These are phyloP conservation scores for Callospermophilus lateralis DNA, from an alignment of 2,113 vertebrate genomes.

Conservation along the genomic window DNA sequence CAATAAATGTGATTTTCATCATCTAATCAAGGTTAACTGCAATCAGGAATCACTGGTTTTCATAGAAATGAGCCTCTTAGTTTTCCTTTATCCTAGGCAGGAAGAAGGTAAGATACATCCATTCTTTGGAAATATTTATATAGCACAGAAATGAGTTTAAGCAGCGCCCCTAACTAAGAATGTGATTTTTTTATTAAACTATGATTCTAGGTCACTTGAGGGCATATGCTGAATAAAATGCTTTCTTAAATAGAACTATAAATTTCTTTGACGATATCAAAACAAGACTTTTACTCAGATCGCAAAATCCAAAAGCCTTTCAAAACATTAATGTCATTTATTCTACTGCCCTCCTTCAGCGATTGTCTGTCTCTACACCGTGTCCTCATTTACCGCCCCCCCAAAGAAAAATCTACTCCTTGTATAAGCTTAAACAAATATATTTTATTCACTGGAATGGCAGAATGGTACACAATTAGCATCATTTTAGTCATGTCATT, in stretches of 20 bases:
- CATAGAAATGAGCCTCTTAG: conserved; percentile 34
- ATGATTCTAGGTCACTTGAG: conserved; percentile 44
- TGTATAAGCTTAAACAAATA: conserved; percentile 74
- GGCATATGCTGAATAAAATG: not conserved
- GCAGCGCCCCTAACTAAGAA: not conserved
- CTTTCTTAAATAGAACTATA: conserved; percentile 52
- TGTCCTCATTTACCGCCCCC: conserved; percentile 45
- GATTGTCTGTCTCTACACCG: not conserved
- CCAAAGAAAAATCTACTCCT: conserved; percentile 66
- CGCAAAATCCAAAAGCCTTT: conserved; percentile 64
- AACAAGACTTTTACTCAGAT: conserved; percentile 44
- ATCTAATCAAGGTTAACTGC: conserved; percentile 11
- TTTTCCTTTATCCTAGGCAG: conserved; percentile 28
- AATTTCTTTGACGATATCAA: conserved; percentile 63
- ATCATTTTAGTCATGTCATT: conserved; percentile 73
- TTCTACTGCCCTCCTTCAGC: conserved; percentile 10
- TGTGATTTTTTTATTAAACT: conserved; percentile 14
- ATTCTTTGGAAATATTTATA: not conserved
- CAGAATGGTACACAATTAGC: conserved; percentile 73
- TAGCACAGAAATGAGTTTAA: conserved; percentile 39
- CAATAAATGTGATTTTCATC: not conserved
- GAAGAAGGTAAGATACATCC: not conserved
- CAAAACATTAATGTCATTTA: conserved; percentile 55
- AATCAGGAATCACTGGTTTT: not conserved
- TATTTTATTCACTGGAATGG: conserved; percentile 64